A percentile compares a stretch with the other conserved stretches of the same genome.
Evolutionary conservation across 2,113 vertebrate species (phyloP).

Genomic region (Psittacara wagleri): DNA sequence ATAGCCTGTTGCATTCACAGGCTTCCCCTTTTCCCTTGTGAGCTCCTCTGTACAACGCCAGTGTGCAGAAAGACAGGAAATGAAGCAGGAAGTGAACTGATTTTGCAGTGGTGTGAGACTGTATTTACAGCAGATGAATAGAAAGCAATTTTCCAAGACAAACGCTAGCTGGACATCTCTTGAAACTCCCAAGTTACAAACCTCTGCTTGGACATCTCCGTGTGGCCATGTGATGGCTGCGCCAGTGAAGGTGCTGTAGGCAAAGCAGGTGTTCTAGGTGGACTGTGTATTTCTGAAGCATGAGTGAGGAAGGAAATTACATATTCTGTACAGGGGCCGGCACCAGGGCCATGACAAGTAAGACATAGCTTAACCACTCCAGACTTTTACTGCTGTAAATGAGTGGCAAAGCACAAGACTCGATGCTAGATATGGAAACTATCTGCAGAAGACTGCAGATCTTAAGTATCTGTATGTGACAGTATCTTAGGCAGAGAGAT

Average conservation of each 20-base stretch:
- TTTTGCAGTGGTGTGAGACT: neutral
- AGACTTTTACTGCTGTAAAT: neutral
- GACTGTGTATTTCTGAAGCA: neutral
- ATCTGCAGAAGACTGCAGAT: neutral
- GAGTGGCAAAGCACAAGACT: neutral
- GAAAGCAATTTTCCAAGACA: neutral
- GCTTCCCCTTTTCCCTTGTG: constrained; percentile 43
- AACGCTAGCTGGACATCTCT: neutral
- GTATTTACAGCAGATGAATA: neutral
- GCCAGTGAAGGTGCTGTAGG: accelerated
- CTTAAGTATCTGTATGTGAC: neutral
- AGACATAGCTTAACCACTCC: neutral
- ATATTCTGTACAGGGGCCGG: neutral
- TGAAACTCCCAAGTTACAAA: neutral
- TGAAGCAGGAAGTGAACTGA: constrained; percentile 39
- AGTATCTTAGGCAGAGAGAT: neutral
- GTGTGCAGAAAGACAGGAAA: neutral
- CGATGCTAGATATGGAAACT: neutral
- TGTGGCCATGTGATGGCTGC: neutral
- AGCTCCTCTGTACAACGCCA: neutral
- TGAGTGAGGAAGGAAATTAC: constrained; percentile 23
- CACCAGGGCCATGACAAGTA: neutral
- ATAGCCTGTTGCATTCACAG: constrained; percentile 17
- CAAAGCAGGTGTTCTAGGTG: neutral
- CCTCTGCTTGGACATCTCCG: accelerated